Conservation (phyloP, 2,797 vertebrate species). For the Masticophis lateralis region DNA sequence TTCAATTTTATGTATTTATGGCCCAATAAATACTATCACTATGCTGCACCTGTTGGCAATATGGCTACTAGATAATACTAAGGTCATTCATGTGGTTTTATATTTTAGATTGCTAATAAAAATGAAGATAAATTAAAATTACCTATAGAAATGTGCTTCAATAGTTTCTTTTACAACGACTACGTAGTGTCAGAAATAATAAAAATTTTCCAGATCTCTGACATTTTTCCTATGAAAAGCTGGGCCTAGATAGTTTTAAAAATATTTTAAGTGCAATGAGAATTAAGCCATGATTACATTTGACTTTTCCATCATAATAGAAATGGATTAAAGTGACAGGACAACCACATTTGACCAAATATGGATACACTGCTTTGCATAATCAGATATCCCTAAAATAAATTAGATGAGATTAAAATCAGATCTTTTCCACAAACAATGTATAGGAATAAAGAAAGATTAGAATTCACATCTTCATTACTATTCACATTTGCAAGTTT, state of each 20-base stretch:
- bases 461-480: not conserved
- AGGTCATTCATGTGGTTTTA: not conserved
- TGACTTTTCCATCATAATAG: not conserved
- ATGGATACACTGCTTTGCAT: not conserved
- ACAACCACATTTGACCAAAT: not conserved
- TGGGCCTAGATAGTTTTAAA: slow-evolving; percentile 41
- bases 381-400: not conserved
- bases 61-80: not conserved
- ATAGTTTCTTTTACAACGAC: slow-evolving; percentile 47
- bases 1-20: not conserved
- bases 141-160: not conserved
- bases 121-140: slow-evolving; percentile 33
- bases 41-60: not conserved
- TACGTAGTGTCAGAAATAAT: slow-evolving; percentile 62
- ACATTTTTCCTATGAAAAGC: slow-evolving; percentile 61
- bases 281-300: not conserved
- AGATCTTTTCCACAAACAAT: not conserved
- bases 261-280: not conserved
- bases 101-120: slow-evolving; percentile 28
- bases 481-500: not conserved
- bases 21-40: not conserved
- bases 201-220: slow-evolving; percentile 65
- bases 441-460: not conserved
- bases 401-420: not conserved
- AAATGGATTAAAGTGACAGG: not conserved